Conservation (phyloP, 2,888 invertebrate genomes). For the Clivina fossor region DNA sequence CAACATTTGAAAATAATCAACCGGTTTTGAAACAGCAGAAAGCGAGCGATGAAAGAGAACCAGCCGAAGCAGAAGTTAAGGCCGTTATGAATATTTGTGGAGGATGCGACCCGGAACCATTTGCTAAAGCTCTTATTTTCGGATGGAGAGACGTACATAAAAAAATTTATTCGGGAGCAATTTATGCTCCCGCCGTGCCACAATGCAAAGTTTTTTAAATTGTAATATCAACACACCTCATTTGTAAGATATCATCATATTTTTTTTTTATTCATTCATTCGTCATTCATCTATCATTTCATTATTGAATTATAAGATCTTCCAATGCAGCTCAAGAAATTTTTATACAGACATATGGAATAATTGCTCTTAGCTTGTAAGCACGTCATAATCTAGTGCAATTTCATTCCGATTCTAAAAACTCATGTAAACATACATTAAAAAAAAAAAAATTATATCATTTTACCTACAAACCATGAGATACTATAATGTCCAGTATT, state of each 20-base stretch:
- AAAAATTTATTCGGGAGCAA: slow-evolving; percentile 72
- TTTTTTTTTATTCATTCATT: slow-evolving; percentile 22
- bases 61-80: slow-evolving; percentile 80
- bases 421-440: no score
- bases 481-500: no score
- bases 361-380: no score
- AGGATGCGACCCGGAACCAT: slow-evolving; percentile 75
- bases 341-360: background rate
- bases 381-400: no score
- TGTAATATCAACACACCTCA: slow-evolving; percentile 11
- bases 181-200: slow-evolving; percentile 67
- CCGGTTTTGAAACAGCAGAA: slow-evolving; percentile 62
- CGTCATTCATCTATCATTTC: slow-evolving; percentile 32
- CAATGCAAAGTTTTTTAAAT: slow-evolving; percentile 65
- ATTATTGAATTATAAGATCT: slow-evolving; percentile 24
- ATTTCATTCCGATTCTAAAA: no score
- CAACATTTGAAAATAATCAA: slow-evolving; percentile 68
- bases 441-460: no score
- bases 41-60: slow-evolving; percentile 72
- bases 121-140: slow-evolving; percentile 75
- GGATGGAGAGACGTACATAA: slow-evolving; percentile 76
- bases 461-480: no score
- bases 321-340: background rate
- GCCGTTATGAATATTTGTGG: slow-evolving; percentile 79
- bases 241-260: slow-evolving; percentile 26